Conservation (phyloP, 2,888 invertebrate species). For the Arge pagana region DNA sequence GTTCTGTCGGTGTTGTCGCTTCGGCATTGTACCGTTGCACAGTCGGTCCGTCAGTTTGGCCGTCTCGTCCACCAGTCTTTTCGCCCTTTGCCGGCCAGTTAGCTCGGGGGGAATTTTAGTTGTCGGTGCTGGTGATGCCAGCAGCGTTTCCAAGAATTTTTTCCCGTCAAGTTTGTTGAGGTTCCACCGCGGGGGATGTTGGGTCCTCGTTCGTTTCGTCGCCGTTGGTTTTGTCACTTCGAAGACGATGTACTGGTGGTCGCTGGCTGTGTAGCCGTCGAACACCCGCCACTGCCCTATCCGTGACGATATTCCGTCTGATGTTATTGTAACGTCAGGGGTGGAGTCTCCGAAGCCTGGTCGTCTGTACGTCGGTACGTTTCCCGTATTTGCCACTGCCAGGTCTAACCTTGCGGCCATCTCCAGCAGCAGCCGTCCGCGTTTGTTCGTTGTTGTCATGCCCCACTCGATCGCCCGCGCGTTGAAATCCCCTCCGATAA, state of each 20-base stretch:
- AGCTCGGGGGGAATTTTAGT: no score
- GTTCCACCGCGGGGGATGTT: no score
- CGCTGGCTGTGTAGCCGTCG: not conserved
- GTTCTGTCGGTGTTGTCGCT: no score
- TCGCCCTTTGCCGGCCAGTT: no score
- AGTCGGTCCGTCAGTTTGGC: no score
- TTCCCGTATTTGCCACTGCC: conserved; percentile 18
- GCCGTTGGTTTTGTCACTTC: no score
- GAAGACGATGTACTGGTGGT: conserved; percentile 11
- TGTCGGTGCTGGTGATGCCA: no score
- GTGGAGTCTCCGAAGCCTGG: not conserved
- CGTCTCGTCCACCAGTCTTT: no score
- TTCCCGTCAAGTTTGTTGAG: no score
- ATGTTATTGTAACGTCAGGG: not conserved
- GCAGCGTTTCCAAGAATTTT: no score
- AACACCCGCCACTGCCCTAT: not conserved
- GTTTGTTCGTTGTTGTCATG: conserved; percentile 12
- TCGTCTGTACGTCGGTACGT: conserved; percentile 9
- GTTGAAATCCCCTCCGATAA: conserved; percentile 22
- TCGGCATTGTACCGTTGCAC: no score
- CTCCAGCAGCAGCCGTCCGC: conserved; percentile 21
- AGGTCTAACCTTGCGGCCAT: conserved; percentile 23
- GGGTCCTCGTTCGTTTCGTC: no score
- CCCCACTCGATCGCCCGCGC: conserved; percentile 22
- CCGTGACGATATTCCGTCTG: not conserved